Base-by-base conservation (phyloP, 2,888 invertebrate genomes). In the Ischnus inquisitorius region DNA sequence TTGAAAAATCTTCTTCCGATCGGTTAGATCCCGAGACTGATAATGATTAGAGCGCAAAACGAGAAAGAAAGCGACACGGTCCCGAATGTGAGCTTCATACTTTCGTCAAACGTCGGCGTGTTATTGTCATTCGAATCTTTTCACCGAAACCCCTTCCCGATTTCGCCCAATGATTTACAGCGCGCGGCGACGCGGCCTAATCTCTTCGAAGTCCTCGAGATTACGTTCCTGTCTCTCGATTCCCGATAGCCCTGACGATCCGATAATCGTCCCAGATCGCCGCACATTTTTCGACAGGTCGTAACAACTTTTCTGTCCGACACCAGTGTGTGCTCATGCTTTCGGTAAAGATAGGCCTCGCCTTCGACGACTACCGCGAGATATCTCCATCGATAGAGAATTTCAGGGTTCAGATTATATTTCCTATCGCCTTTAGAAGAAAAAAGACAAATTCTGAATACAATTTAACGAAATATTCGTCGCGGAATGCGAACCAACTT, bases 151-250 rank as follows among this genome's bases (percentile, higher is more conserved):
- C 19, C 10, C 12, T 19, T 0, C 14, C 64, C 12, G 39, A 67
- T 12, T 12, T 19, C 6, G 57, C 57, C 57, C 57, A 57, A 57
- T 57, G 19, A 25, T 57, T 57, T 14, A 57, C 57, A 2, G n/a
- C 3, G 12, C 46, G 22, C 14, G 57, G 12, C 57, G 57, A 25
- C 25, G 3, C 22, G 10, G 22, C 34, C 16, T 60, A 72, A 72
- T 72, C 72, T 60, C 41, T 28, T 25, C 41, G 8, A 8, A n/a
- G 57, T 39, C n/a, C 16, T 71, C 57, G 57, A 71, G 71, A 71
- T 71, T 71, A 60, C 54, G 71, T 22, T 10, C 25, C 22, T 46
- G 46, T 46, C 46, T 57, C 57, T 57, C 57, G 57, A 12, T 57
- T 12, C 14, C 25, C 25, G 57, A 57, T 57, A 57, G 19, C 12